Percentiles rank a stretch among this genome's conserved stretches.
Conservation (phyloP, 2,888 invertebrate species). For the Lepidochrysops patricia region DNA sequence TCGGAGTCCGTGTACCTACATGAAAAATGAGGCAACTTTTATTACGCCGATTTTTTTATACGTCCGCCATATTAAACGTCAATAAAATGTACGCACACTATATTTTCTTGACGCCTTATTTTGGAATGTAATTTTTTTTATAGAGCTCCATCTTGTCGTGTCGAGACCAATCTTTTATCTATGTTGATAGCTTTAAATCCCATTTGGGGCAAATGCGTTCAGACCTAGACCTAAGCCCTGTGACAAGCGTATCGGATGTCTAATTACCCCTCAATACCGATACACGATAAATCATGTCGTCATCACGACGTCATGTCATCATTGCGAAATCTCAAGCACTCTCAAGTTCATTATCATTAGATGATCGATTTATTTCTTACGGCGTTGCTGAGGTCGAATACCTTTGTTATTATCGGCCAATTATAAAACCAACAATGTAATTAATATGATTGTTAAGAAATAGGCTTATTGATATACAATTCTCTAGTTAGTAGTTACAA, state of each 20-base stretch:
- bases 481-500: neutral
- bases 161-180: too few species aligned
- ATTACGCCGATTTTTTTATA: too few species aligned
- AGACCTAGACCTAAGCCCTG: neutral
- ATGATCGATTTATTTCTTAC: neutral
- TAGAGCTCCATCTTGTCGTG: too few species aligned
- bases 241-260: neutral
- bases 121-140: too few species aligned
- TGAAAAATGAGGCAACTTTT: too few species aligned
- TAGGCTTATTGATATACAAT: neutral
- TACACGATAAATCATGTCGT: neutral
- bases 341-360: conserved; percentile 3
- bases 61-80: too few species aligned
- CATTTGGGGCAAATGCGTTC: too few species aligned
- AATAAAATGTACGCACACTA: too few species aligned
- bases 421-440: neutral
- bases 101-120: too few species aligned
- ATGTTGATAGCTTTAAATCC: too few species aligned
- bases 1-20: too few species aligned
- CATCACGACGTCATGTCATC: neutral
- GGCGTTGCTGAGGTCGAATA: neutral
- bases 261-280: neutral
- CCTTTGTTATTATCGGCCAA: neutral
- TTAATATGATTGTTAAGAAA: neutral
- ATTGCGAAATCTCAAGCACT: neutral